phyloP scores from a whole-genome alignment of 2,113 vertebrate genomes.

The Coryphaenoides rupestris region DNA sequence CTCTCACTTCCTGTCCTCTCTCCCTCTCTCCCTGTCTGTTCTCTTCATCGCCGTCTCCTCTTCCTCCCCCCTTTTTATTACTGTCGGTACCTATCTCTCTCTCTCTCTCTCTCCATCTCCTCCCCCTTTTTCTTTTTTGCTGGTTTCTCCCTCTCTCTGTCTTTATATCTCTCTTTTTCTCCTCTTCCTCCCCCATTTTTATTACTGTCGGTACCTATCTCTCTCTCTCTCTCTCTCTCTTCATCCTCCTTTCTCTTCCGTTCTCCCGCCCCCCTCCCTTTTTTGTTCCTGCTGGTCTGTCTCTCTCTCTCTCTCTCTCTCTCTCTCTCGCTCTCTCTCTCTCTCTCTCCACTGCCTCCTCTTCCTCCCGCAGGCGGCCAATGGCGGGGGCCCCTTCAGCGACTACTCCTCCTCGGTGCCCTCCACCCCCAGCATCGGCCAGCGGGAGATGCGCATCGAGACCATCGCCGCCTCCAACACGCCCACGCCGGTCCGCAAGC shows the following conservation, averaged over 20 bases:
- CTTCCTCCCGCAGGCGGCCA: conserved; percentile 80
- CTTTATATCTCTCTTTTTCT: too few relatives aligned
- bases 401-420: conserved; percentile 98
- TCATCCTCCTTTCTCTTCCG: too few relatives aligned
- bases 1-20: not conserved
- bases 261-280: not conserved
- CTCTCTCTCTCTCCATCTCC: too few relatives aligned
- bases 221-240: not conserved
- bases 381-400: conserved; percentile 90
- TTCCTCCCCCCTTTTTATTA: conserved; percentile 40
- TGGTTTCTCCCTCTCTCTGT: too few relatives aligned
- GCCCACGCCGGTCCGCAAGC: conserved; percentile 99
- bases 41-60: not conserved
- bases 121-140: too few relatives aligned
- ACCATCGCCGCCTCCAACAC: conserved; percentile 97
- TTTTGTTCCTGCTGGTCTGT: not conserved
- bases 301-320: conserved; percentile 7
- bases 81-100: too few relatives aligned
- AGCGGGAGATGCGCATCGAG: conserved; percentile 97
- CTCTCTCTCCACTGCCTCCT: too few relatives aligned
- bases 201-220: too few relatives aligned
- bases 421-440: conserved; percentile 98
- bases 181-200: too few relatives aligned
- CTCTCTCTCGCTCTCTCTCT: not conserved
- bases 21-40: not conserved